Conservation (phyloP, 2,113 vertebrate species). For the Elephas maximus region DNA sequence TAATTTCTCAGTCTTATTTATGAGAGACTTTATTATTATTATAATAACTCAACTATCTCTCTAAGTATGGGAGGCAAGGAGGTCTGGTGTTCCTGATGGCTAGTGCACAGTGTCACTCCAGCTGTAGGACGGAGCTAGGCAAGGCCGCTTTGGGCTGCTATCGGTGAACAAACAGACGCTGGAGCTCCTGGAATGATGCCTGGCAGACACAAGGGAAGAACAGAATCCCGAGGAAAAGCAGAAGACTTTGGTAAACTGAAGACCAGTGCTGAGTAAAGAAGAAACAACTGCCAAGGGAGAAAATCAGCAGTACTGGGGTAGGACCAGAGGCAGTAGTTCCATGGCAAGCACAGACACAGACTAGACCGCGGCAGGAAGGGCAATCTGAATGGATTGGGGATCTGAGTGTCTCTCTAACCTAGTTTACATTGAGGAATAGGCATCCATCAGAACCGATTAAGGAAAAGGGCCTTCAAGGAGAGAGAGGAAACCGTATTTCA, state of each 20-base stretch:
- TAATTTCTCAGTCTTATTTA: not conserved
- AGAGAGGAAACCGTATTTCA: not conserved
- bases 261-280: not conserved
- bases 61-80: not conserved
- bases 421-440: not conserved
- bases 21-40: not conserved
- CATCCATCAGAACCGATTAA: not conserved
- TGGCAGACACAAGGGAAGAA: not conserved
- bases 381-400: not conserved
- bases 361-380: not conserved
- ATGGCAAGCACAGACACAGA: not conserved
- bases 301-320: not conserved
- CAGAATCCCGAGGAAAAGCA: not conserved
- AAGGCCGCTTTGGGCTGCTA: not conserved
- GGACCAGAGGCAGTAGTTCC: not conserved
- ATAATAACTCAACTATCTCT: not conserved
- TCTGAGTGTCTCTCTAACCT: not conserved
- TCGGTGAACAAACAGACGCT: not conserved
- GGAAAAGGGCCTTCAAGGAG: not conserved
- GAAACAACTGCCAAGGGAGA: not conserved
- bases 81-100: not conserved
- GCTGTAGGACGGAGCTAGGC: not conserved
- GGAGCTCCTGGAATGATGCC: not conserved
- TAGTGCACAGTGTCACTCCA: not conserved
- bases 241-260: not conserved